Conservation (phyloP, 1,140 invertebrate genomes). For the silkworm (Bombyx mori) region ASM3026992v2 NC_085123.1:13749001-13749500, state of each 20-base stretch:
- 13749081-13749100: conserved; percentile 38
- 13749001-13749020: conserved; percentile 37
- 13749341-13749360: conserved; percentile 64
- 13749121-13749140: conserved; percentile 18
- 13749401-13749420: conserved; percentile 72
- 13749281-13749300: conserved; percentile 74
- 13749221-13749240: conserved; percentile 41
- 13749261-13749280: conserved; percentile 76
- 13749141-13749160: conserved; percentile 13
- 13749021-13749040: conserved; percentile 48
- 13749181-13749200: conserved; percentile 75
- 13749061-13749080: conserved; percentile 36
- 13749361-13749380: conserved; percentile 75
- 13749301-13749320: conserved; percentile 75
- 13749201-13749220: conserved; percentile 72
- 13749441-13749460: conserved; percentile 76
- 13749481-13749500: conserved; percentile 25
- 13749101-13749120: conserved; percentile 37
- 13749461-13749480: conserved; percentile 69
- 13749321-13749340: conserved; percentile 73
- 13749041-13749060: conserved; percentile 30
- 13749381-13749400: conserved; percentile 71
- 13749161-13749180: conserved; percentile 43
- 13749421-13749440: conserved; percentile 81
- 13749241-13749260: conserved; percentile 46